A percentile compares a stretch with the other conserved stretches of the same genome.
Evolutionary conservation across 2,888 invertebrate species (phyloP).

Genomic region (Margaritifera margaritifera): DNA sequence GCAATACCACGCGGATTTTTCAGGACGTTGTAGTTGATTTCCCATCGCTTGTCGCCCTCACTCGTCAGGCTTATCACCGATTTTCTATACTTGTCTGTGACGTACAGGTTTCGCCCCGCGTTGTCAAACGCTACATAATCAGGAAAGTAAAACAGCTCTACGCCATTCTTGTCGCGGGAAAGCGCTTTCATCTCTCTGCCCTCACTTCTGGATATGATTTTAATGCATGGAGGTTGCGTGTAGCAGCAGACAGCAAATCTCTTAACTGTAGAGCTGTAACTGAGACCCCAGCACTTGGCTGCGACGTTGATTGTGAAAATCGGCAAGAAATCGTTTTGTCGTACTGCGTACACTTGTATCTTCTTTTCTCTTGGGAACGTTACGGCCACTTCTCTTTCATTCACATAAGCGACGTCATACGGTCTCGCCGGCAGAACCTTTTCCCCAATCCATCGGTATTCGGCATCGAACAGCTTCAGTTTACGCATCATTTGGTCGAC

Average conservation of each 20-base stretch:
- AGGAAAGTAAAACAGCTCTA: slow-evolving; percentile 44
- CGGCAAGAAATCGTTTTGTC: slow-evolving; percentile 41
- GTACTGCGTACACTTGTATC: slow-evolving; percentile 42
- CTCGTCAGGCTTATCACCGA: slow-evolving; percentile 38
- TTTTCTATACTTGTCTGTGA: slow-evolving; percentile 44
- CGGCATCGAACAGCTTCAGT: slow-evolving; percentile 44
- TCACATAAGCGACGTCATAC: slow-evolving; percentile 38
- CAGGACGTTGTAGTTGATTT: slow-evolving; percentile 36
- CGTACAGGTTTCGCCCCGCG: slow-evolving; percentile 33
- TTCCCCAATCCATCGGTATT: slow-evolving; percentile 44
- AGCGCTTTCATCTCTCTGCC: slow-evolving; percentile 39
- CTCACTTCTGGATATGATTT: slow-evolving; percentile 41
- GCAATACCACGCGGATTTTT: slow-evolving; percentile 45
- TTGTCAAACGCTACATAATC: slow-evolving; percentile 44
- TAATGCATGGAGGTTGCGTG: slow-evolving; percentile 44
- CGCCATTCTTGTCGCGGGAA: slow-evolving; percentile 36
- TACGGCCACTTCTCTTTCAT: slow-evolving; percentile 41
- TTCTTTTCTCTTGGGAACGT: slow-evolving; percentile 42
- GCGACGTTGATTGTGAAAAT: slow-evolving; percentile 41
- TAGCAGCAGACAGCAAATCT: slow-evolving; percentile 47
- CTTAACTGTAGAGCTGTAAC: slow-evolving; percentile 30
- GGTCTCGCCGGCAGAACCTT: slow-evolving; percentile 43
- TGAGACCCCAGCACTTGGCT: slow-evolving; percentile 44
- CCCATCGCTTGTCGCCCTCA: slow-evolving; percentile 45
- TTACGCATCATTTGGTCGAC: slow-evolving; percentile 45